A percentile compares a stretch with the other conserved stretches of the same genome.
phyloP scores from a whole-genome alignment of 1,140 invertebrate species.

The Uloborus diversus region DNA sequence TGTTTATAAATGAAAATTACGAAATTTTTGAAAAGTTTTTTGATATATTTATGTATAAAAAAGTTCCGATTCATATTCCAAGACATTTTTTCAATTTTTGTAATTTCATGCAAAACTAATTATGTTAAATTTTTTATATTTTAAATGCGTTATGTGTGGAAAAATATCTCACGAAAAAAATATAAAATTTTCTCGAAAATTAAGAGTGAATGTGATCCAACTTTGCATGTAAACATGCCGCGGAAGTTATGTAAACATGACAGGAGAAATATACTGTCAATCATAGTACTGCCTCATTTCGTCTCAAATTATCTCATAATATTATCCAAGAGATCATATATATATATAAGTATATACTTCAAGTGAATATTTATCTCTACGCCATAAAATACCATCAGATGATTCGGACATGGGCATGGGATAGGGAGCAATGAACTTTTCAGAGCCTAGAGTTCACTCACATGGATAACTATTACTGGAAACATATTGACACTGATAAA shows the following conservation, averaged over 20 bases:
- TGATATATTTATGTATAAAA: neutral
- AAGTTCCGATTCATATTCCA: neutral
- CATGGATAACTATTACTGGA: neutral
- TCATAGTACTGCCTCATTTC: neutral
- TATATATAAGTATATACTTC: neutral
- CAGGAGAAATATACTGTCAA: neutral
- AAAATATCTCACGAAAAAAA: neutral
- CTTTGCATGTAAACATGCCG: neutral
- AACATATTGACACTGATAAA: neutral
- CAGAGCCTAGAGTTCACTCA: neutral
- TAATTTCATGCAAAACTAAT: neutral
- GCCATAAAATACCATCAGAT: neutral
- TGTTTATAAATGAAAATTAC: constrained; percentile 27
- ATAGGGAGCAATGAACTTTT: constrained; percentile 1
- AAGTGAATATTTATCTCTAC: neutral
- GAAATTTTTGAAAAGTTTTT: neutral
- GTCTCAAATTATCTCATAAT: neutral
- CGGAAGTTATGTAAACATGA: neutral
- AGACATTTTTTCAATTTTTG: neutral
- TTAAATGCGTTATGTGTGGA: neutral
- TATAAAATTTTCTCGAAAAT: neutral
- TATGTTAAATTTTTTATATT: neutral
- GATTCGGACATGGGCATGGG: neutral
- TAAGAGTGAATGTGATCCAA: neutral
- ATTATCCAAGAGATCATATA: neutral